Evolutionary conservation across 2,113 vertebrate species (phyloP), one percentile per base, ranked within the genome.

Genomic region (Xenotilapia leptura): DNA sequence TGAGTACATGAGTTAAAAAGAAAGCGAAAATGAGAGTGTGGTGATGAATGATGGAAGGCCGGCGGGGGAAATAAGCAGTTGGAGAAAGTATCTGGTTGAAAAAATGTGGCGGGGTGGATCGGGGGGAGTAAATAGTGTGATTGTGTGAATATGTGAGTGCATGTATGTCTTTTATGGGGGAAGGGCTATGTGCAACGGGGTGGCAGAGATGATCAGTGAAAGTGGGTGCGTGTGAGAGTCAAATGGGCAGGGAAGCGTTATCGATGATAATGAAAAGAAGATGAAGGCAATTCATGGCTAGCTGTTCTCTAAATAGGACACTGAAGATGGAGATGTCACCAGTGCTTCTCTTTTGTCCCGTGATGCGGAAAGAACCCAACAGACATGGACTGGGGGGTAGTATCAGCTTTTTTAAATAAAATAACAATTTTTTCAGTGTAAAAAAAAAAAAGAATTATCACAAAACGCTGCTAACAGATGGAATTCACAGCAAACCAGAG

Each of bases 221-320:
- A 84, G 84, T 68, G 82, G 47, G 65, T 87, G 84, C 7, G 19
- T 82, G 86, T 65, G 28, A 9, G 62, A 85, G 84, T 94, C 85
- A 92, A 95, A 95, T 92, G 89, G 86, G 70, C 89, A 88, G 33
- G 82, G 88, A 90, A 86, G 87, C n/a, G 65, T 92, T 90, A 91
- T 84, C 89, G 84, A 91, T 92, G 83, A 92, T 93, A 92, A 93
- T 94, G 91, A 95, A 94, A 90, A 83, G 83, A 82, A 90, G 80
- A 84, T 45, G 85, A 79, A 85, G 83, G 88, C 56, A 33, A 93
- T 93, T 93, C 47, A 85, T 88, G 86, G 53, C 83, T 86, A 84
- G 14, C 81, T 81, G 13, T 83, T 80, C 70, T 84, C 83, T 83
- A 65, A 85, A 87, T 89, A 89, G 86, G 53, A 77, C 70, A 80